phyloP scores from a whole-genome alignment of 2,797 vertebrate species.

The Ptychadena robeensis region DNA sequence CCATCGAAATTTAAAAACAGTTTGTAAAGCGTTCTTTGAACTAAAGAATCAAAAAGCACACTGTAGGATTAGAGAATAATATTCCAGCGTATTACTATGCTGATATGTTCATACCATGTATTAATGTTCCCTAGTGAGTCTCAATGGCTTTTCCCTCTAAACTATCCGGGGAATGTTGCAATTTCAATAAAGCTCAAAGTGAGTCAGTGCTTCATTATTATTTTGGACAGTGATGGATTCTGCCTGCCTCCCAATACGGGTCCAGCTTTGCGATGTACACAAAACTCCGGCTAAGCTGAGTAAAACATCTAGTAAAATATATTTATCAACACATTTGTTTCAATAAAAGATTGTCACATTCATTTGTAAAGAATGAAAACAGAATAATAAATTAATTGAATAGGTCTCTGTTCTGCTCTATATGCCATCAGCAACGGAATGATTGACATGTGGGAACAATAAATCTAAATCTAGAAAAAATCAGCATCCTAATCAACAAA shows the following conservation, averaged over 20 bases:
- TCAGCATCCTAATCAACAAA: too few species aligned
- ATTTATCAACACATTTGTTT: not conserved
- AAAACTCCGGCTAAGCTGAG: not conserved
- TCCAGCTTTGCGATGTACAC: slow-evolving; percentile 1
- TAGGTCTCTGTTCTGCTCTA: not conserved
- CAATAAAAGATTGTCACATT: not conserved
- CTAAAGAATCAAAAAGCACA: not conserved
- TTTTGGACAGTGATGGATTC: slow-evolving; percentile 43
- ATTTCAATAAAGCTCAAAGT: slow-evolving; percentile 39
- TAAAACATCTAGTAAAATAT: not conserved
- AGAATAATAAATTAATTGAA: not conserved
- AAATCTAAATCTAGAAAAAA: too few species aligned
- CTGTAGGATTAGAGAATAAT: slow-evolving; percentile 36
- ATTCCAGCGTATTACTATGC: not conserved
- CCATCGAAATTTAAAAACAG: not conserved
- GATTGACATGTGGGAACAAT: too few species aligned
- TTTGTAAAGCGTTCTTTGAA: not conserved
- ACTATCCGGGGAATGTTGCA: slow-evolving; percentile 43
- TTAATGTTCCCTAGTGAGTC: slow-evolving; percentile 34
- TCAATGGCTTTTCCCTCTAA: slow-evolving; percentile 21
- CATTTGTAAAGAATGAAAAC: too few species aligned
- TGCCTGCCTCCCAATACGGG: not conserved
- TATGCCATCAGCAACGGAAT: too few species aligned
- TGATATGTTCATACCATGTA: slow-evolving; percentile 13
- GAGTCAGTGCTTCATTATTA: slow-evolving; percentile 43